A percentile compares a stretch with the other conserved stretches of the same genome.
phyloP scores from a whole-genome alignment of 2,888 invertebrate species.

The Xylocampa areola region DNA sequence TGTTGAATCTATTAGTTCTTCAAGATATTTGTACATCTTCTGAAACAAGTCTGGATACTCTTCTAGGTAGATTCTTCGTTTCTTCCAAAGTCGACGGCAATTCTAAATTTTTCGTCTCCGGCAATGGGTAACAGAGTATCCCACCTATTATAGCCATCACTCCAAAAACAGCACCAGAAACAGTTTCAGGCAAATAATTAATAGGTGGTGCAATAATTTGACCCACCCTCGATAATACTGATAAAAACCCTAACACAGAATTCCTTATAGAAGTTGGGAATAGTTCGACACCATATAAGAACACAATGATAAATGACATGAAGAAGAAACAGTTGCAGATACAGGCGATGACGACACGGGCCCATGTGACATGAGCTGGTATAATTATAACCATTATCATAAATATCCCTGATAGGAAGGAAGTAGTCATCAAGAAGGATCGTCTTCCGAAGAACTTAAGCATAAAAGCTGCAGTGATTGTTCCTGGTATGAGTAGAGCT shows the following conservation, averaged over 20 bases:
- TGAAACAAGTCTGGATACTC: not conserved
- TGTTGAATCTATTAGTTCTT: too few species aligned
- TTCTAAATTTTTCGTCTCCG: constrained; percentile 86
- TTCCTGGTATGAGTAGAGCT: constrained; percentile 90
- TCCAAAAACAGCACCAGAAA: constrained; percentile 90
- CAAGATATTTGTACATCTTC: constrained; percentile 7
- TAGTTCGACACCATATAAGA: constrained; percentile 95
- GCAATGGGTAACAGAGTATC: constrained; percentile 90
- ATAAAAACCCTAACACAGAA: constrained; percentile 94
- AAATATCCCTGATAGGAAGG: constrained; percentile 75
- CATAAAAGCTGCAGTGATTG: constrained; percentile 88
- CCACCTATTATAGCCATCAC: constrained; percentile 91
- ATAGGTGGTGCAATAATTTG: constrained; percentile 94
- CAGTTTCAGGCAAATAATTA: constrained; percentile 85
- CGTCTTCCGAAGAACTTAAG: constrained; percentile 91
- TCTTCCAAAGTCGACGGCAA: constrained; percentile 77
- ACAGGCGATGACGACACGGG: constrained; percentile 90
- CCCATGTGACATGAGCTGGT: constrained; percentile 73
- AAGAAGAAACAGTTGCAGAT: constrained; percentile 94
- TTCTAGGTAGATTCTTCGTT: constrained; percentile 59
- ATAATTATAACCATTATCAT: constrained; percentile 72
- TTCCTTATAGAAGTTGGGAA: constrained; percentile 96
- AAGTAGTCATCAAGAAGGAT: constrained; percentile 90
- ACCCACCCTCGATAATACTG: constrained; percentile 94
- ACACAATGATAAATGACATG: constrained; percentile 94